phyloP scores from a whole-genome alignment of 2,113 vertebrate species.

The Morone chrysops region DNA sequence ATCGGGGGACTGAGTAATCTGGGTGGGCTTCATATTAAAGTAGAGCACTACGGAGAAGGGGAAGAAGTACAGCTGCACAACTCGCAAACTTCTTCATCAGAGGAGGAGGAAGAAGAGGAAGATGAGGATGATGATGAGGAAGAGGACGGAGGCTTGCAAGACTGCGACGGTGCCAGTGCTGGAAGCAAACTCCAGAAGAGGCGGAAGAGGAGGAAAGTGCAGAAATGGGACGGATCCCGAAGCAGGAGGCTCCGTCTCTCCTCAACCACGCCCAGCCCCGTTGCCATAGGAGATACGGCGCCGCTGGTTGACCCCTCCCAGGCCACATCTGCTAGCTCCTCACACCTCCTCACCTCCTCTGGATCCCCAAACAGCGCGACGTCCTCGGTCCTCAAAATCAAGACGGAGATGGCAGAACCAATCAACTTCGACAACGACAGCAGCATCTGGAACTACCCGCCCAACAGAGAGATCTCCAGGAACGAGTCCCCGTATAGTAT shows the following conservation, averaged over 20 bases:
- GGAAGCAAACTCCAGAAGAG: constrained; percentile 91
- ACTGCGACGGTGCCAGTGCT: constrained; percentile 85
- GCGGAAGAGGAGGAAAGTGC: constrained; percentile 96
- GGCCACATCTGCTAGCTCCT: constrained; percentile 83
- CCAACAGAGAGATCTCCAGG: constrained; percentile 98
- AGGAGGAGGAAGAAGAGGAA: constrained; percentile 90
- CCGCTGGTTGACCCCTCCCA: constrained; percentile 88
- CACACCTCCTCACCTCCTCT: constrained; percentile 88
- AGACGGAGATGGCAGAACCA: constrained; percentile 98
- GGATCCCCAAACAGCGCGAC: constrained; percentile 87
- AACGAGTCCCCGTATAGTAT: constrained; percentile 99
- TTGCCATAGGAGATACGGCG: constrained; percentile 85
- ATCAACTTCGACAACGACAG: constrained; percentile 99
- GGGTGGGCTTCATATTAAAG: constrained; percentile 97
- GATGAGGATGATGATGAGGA: constrained; percentile 90
- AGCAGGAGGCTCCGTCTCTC: constrained; percentile 90
- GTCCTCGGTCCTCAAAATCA: constrained; percentile 97
- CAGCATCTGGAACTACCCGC: constrained; percentile 99
- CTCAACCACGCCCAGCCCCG: constrained; percentile 87
- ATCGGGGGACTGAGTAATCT: constrained; percentile 87
- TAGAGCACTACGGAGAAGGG: constrained; percentile 94
- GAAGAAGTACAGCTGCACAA: constrained; percentile 91
- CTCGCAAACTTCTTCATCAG: constrained; percentile 91
- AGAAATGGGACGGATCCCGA: constrained; percentile 91
- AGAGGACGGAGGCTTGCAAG: constrained; percentile 87